Evolutionary conservation across 2,113 vertebrate species (phyloP).

Genomic region (Pterophyllum scalare): DNA sequence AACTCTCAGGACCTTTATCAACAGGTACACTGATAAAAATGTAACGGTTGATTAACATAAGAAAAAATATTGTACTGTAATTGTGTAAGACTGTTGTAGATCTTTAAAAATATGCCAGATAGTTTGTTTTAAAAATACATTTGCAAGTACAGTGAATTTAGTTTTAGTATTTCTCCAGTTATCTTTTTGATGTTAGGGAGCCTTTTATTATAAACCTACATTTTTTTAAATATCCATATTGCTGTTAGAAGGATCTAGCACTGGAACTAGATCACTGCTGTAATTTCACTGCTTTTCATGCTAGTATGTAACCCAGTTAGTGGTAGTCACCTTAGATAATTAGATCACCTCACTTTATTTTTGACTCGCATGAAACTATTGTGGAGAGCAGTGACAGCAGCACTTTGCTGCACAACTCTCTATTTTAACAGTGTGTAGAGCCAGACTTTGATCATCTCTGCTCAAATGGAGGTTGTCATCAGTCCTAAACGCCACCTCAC

Average conservation of each 20-base stretch:
- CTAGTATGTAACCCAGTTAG: background rate
- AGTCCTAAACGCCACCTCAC: background rate
- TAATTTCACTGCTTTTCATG: background rate
- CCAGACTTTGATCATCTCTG: background rate
- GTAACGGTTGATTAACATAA: no score
- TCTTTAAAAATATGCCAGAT: no score
- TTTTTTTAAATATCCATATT: conserved; percentile 1
- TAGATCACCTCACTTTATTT: background rate
- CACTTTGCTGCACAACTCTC: background rate
- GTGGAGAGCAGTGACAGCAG: background rate
- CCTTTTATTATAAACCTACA: background rate
- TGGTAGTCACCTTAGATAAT: background rate
- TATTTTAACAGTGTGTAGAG: background rate
- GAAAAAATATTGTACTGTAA: no score
- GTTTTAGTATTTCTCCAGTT: no score
- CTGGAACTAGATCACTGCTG: background rate
- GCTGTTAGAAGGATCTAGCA: background rate
- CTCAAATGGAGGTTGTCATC: background rate
- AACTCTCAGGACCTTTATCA: background rate
- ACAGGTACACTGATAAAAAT: background rate
- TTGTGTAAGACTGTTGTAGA: no score
- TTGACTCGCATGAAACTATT: background rate
- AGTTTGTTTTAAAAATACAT: no score
- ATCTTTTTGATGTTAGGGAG: no score
- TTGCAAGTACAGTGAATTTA: no score